Evolutionary conservation across 2,888 invertebrate species (phyloP).

Genomic region (Protodeltote pygarga): DNA sequence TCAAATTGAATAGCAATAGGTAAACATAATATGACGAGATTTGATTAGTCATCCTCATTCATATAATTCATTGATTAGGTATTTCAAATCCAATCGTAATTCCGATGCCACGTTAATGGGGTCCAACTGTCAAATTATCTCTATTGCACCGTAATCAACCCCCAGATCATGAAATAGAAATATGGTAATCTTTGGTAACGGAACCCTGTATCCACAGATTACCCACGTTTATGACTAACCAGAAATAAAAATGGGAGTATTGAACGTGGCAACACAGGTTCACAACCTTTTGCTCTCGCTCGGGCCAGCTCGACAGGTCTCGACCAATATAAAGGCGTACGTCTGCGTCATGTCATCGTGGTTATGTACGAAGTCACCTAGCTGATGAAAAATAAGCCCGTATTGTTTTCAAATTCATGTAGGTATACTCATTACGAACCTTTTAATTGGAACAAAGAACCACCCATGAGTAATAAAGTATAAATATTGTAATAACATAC

Average conservation of each 20-base stretch:
- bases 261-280: constrained; percentile 62
- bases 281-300: constrained; percentile 77
- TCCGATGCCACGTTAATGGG: too few species aligned
- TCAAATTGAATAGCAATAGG: too few species aligned
- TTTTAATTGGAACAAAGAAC: constrained; percentile 11
- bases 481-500: not conserved
- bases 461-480: constrained; percentile 8
- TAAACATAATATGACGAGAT: too few species aligned
- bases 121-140: too few species aligned
- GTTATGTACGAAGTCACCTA: constrained; percentile 49
- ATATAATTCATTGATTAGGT: too few species aligned
- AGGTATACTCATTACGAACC: constrained; percentile 3
- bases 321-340: constrained; percentile 62
- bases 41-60: too few species aligned
- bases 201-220: too few species aligned
- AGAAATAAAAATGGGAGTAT: constrained; percentile 35
- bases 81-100: too few species aligned
- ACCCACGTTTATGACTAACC: too few species aligned
- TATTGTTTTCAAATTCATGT: constrained; percentile 17
- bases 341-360: constrained; percentile 63
- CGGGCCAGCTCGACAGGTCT: constrained; percentile 72
- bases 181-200: too few species aligned
- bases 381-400: constrained; percentile 39
- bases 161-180: too few species aligned
- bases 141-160: too few species aligned